Evolutionary conservation across 2,113 vertebrate genomes (phyloP), one percentile per base, ranked within the genome.

Genomic region (Pheucticus melanocephalus): DNA sequence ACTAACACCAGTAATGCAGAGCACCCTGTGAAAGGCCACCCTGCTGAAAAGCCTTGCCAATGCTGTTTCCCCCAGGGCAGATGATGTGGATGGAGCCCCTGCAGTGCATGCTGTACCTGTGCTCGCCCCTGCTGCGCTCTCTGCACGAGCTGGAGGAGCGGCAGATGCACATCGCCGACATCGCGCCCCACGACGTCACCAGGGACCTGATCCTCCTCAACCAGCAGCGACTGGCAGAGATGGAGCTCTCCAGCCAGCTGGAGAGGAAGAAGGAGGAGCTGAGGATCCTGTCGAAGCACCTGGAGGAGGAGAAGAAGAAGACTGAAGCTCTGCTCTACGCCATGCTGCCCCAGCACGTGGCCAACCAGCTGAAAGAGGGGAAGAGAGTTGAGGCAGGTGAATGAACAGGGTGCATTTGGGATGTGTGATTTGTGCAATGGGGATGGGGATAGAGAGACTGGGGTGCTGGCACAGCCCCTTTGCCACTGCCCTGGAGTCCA

Each of bases 81-180:
- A 99, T 99, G 98, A 94, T 99, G 85, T 99, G 98, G 98, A 98
- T 99, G 98, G 97, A 98, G 86, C 61, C 98, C 42, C 66, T 98
- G 50, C 94, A 97, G 86, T 98, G 98, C 86, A 98, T 99, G 98
- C 96, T 98, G 8, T 99, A 98, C 39, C 97, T 98, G 33, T 98
- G 98, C 92, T 99, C 98, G 0, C 98, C 98, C 61, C 77, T 98
- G 64, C 97, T 99, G 5, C 98, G 98, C 77, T 96, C 97, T 2
- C 65, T 99, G 90, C 97, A 98, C 16, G 98, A 99, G 87, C 94
- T 99, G 95, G 98, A 99, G 93, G 98, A 98, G 82, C 95, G 98
- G 33, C 97, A 98, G 88, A 98, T 99, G 96, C 98, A 99, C 81
- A 97, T 99, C 24, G 98, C 98, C 0, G 98, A 99, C 97, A 98